A percentile compares a stretch with the other conserved stretches of the same genome.
phyloP scores from a whole-genome alignment of 2,888 invertebrate species.

The Himalopsyche kuldschensis region DNA sequence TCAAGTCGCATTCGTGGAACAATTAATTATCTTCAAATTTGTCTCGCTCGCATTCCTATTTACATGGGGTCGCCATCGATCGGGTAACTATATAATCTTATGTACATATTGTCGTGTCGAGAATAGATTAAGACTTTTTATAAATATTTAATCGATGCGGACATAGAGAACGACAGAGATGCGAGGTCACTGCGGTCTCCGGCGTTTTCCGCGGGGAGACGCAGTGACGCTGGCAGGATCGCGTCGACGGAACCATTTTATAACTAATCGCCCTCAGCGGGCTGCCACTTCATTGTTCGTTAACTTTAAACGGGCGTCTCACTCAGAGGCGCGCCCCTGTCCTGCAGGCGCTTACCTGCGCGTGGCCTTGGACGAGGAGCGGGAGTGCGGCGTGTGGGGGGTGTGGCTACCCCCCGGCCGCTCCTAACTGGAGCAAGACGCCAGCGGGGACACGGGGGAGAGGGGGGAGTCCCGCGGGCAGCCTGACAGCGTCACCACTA shows the following conservation, averaged over 20 bases:
- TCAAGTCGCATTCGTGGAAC: conserved; percentile 52
- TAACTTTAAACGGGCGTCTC: neutral
- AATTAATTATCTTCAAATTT: conserved; percentile 34
- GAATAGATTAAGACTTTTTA: conserved; percentile 47
- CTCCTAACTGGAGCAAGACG: conserved; percentile 90
- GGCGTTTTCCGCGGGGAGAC: neutral
- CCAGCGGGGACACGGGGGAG: conserved; percentile 85
- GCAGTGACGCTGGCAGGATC: neutral
- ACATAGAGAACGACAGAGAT: conserved; percentile 32
- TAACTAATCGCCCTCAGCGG: neutral
- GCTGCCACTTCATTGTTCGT: neutral
- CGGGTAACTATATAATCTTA: conserved; percentile 49
- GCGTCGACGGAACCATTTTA: neutral
- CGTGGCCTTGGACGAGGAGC: conserved; percentile 60
- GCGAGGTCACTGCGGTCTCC: conserved; percentile 35
- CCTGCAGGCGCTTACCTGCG: conserved; percentile 53
- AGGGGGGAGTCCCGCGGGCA: conserved; percentile 85
- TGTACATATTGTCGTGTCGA: conserved; percentile 62
- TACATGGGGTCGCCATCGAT: conserved; percentile 25
- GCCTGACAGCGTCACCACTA: conserved; percentile 86
- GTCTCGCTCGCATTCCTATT: conserved; percentile 30
- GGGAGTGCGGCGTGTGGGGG: conserved; percentile 58
- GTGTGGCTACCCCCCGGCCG: conserved; percentile 60
- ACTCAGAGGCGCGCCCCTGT: neutral
- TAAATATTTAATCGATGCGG: conserved; percentile 34